Conservation (phyloP, 2,888 invertebrate genomes). For the Lycia hirtaria region DNA sequence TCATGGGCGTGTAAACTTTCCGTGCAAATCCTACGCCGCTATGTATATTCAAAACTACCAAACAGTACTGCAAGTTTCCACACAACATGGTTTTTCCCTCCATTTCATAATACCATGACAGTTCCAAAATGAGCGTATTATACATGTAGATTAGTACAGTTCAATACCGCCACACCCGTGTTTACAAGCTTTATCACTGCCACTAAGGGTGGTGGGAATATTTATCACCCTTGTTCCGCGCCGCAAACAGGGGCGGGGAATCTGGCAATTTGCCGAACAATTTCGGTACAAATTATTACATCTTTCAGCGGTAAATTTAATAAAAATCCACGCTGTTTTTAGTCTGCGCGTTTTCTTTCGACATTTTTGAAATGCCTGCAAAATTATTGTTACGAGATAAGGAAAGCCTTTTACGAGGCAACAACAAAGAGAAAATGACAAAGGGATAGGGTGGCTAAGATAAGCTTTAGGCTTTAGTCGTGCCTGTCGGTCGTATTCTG, state of each 20-base stretch:
- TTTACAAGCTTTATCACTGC: slow-evolving; percentile 18
- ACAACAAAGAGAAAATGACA: slow-evolving; percentile 6
- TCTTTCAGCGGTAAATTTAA: slow-evolving; percentile 10
- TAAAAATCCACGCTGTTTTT: slow-evolving; percentile 4
- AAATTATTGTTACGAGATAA: slow-evolving; percentile 1
- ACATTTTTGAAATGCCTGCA: background rate
- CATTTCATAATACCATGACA: background rate
- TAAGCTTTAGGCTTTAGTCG: background rate
- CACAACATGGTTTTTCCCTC: background rate
- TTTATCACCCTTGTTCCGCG: slow-evolving; percentile 19
- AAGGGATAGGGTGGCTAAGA: background rate
- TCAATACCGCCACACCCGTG: slow-evolving; percentile 9
- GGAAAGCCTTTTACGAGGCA: background rate
- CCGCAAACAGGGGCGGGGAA: slow-evolving; percentile 18
- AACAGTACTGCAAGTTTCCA: background rate
- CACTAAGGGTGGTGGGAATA: slow-evolving; percentile 17
- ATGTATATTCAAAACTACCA: too few species aligned
- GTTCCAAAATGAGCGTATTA: slow-evolving; percentile 4
- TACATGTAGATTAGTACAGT: slow-evolving; percentile 11
- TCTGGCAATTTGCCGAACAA: slow-evolving; percentile 23
- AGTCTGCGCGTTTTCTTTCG: background rate
- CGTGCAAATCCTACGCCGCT: too few species aligned
- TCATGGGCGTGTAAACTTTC: too few species aligned
- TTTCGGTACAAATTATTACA: slow-evolving; percentile 15
- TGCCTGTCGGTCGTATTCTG: background rate